Percentiles rank a stretch among this genome's conserved stretches.
Evolutionary conservation across 2,797 vertebrate genomes (phyloP).

Genomic region (Leuciscus waleckii): DNA sequence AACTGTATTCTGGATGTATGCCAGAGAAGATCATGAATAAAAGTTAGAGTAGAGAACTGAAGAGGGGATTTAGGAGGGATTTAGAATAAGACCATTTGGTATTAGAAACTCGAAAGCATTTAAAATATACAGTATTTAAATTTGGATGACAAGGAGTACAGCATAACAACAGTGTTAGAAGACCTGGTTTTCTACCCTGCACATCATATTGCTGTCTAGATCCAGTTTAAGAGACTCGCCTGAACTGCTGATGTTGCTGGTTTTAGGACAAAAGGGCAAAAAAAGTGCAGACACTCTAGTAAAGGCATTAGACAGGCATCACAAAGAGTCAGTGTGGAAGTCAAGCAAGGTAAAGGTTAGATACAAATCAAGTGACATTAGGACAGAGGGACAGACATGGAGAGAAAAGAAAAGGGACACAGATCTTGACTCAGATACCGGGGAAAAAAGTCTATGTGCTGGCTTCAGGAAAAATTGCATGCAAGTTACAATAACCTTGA

Average conservation of each 20-base stretch:
- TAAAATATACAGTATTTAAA: neutral
- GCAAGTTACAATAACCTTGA: neutral
- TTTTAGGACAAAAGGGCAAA: neutral
- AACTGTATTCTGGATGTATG: neutral
- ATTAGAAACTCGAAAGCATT: neutral
- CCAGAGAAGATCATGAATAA: neutral
- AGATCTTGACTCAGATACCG: neutral
- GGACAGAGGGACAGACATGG: neutral
- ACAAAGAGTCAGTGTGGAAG: neutral
- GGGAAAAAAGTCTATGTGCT: neutral
- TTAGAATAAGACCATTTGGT: neutral
- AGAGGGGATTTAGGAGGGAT: neutral
- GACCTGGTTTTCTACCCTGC: neutral
- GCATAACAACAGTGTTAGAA: neutral
- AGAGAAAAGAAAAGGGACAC: neutral
- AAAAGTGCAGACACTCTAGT: neutral
- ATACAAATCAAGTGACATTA: neutral
- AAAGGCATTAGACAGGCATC: neutral
- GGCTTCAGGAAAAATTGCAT: neutral
- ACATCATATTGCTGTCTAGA: slow-evolving; percentile 6
- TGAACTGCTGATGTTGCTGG: slow-evolving; percentile 23
- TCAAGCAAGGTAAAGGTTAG: slow-evolving; percentile 4
- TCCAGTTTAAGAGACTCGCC: neutral
- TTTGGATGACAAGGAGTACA: neutral
- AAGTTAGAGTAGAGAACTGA: neutral